Percentiles rank a stretch among this genome's conserved stretches.
These are phyloP conservation scores for Pseudomyrmex cubaensis DNA, from an alignment of 1,140 invertebrate genomes.

Conservation along the genomic window DNA sequence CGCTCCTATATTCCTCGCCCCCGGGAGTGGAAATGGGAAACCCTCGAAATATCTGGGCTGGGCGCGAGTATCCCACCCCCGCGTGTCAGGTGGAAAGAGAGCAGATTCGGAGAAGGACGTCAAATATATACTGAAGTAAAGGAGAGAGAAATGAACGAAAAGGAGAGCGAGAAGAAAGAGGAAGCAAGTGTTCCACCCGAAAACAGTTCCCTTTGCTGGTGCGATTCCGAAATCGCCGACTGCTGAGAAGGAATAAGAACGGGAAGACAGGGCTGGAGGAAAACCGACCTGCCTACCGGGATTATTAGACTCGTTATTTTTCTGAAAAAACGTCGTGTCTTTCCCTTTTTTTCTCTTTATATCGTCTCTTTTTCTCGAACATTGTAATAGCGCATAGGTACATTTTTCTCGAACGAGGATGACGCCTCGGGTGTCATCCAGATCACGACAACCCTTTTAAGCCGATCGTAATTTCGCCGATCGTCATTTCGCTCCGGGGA, in stretches of 20 bases:
- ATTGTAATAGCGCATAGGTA: slow-evolving; percentile 61
- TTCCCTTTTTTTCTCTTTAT: background rate
- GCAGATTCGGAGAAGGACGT: background rate
- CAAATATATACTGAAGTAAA: background rate
- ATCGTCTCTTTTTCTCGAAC: background rate
- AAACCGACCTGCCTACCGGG: slow-evolving; percentile 66
- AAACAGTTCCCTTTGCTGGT: slow-evolving; percentile 69
- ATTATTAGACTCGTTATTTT: slow-evolving; percentile 79
- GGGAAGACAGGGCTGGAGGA: slow-evolving; percentile 55
- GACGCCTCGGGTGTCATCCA: slow-evolving; percentile 30
- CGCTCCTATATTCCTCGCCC: slow-evolving; percentile 71
- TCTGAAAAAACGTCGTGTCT: slow-evolving; percentile 65
- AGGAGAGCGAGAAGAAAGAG: background rate
- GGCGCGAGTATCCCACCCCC: slow-evolving; percentile 67
- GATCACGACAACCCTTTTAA: slow-evolving; percentile 59
- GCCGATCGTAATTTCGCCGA: slow-evolving; percentile 15
- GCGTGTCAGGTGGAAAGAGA: slow-evolving; percentile 41
- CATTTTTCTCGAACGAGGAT: slow-evolving; percentile 30
- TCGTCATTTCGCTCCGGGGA: slow-evolving; percentile 11
- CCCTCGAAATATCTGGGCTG: slow-evolving; percentile 76
- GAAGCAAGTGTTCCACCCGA: slow-evolving; percentile 58
- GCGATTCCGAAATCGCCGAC: slow-evolving; percentile 70
- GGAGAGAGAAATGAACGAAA: slow-evolving; percentile 4
- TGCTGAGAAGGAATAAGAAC: slow-evolving; percentile 14
- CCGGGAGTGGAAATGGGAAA: slow-evolving; percentile 74